Percentiles rank a stretch among this genome's conserved stretches.
These are phyloP conservation scores for Tetramorium simillimum DNA, from an alignment of 1,140 invertebrate species.

Conservation along the genomic window DNA sequence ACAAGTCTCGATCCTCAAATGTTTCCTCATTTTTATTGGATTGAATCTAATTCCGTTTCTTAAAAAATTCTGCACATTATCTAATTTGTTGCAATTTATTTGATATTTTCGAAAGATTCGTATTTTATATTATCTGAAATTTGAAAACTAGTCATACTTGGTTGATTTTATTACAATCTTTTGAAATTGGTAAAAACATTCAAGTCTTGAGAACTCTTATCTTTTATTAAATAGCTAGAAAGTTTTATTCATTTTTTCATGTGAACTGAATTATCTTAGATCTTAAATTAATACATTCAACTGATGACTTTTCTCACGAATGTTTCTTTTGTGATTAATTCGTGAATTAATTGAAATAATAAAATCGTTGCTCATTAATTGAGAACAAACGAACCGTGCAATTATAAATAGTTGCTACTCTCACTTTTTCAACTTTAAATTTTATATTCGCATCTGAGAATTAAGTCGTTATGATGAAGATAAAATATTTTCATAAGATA, in stretches of 20 bases:
- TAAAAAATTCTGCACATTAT: neutral
- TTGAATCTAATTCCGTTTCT: neutral
- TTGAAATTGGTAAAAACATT: neutral
- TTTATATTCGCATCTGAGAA: neutral
- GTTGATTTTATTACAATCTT: neutral
- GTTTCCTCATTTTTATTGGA: neutral
- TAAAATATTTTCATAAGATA: neutral
- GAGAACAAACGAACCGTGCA: neutral
- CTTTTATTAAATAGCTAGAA: neutral
- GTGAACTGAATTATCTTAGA: neutral
- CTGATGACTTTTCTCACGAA: neutral
- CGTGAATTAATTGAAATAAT: neutral
- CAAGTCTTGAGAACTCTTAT: neutral
- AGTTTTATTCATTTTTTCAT: neutral
- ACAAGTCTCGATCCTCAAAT: conserved; percentile 12
- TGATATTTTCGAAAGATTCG: neutral
- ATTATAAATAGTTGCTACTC: neutral
- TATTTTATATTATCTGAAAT: neutral
- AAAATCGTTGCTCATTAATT: neutral
- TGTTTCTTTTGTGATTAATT: neutral
- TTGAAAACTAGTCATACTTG: neutral
- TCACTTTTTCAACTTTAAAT: neutral
- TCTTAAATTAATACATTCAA: neutral
- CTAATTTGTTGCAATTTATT: neutral
- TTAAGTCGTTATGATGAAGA: neutral